These are phyloP conservation scores for Mongoloraphidia duomilia DNA, from an alignment of 2,888 invertebrate genomes.

Conservation along the genomic window DNA sequence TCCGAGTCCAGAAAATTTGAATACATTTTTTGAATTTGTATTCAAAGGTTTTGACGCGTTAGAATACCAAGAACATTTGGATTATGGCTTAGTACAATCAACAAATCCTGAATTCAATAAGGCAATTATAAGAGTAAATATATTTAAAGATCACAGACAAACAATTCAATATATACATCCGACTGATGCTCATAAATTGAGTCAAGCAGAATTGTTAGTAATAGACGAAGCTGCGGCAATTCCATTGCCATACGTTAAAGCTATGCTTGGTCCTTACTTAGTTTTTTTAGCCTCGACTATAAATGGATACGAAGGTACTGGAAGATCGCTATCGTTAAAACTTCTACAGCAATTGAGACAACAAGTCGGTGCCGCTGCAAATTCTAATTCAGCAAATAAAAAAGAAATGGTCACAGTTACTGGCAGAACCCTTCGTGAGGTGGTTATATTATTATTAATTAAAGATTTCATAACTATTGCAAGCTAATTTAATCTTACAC, in stretches of 20 bases:
- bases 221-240: conserved; percentile 99
- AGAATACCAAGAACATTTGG: conserved; percentile 88
- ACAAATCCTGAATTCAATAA: conserved; percentile 94
- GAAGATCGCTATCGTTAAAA: conserved; percentile 88
- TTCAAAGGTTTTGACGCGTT: conserved; percentile 90
- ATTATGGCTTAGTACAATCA: conserved; percentile 88
- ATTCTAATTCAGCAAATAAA: conserved; percentile 28
- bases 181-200: conserved; percentile 71
- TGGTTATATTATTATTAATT: conserved; percentile 22
- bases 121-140: conserved; percentile 84
- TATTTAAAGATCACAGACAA: conserved; percentile 81
- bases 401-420: conserved; percentile 31
- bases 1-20: conserved; percentile 95
- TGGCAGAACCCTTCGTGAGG: conserved; percentile 39
- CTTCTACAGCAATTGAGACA: conserved; percentile 74
- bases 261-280: conserved; percentile 79
- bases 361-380: conserved; percentile 41
- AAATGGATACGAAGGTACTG: conserved; percentile 97
- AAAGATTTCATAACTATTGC: neutral
- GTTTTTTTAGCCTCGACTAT: conserved; percentile 94
- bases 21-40: conserved; percentile 92
- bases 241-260: conserved; percentile 81
- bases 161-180: conserved; percentile 97
- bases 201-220: conserved; percentile 87
- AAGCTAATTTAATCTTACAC: too few species aligned